Conservation (phyloP, 2,113 vertebrate genomes). For the Colossoma macropomum region DNA sequence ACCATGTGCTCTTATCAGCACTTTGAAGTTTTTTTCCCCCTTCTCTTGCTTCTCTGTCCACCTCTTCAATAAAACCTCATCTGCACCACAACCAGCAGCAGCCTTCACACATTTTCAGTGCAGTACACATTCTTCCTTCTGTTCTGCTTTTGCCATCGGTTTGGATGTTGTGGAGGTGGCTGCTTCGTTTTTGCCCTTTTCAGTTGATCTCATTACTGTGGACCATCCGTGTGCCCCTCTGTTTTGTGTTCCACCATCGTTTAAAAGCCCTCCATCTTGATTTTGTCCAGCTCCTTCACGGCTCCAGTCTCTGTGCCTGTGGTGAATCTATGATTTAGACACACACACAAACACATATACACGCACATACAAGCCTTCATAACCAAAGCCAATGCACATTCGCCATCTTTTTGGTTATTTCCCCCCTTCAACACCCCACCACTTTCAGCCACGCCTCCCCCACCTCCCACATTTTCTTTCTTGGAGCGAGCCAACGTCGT, state of each 20-base stretch:
- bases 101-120: constrained; percentile 25
- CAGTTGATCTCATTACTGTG: constrained; percentile 42
- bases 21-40: constrained; percentile 45
- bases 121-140: constrained; percentile 29
- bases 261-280: constrained; percentile 61
- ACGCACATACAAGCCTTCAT: constrained; percentile 68
- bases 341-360: constrained; percentile 40
- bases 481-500: constrained; percentile 63
- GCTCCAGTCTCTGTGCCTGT: constrained; percentile 69
- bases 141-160: constrained; percentile 46
- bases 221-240: constrained; percentile 50
- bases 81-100: constrained; percentile 35
- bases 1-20: constrained; percentile 43
- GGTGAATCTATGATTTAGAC: constrained; percentile 71
- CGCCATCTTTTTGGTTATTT: constrained; percentile 76
- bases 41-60: constrained; percentile 45
- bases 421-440: constrained; percentile 59
- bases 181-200: constrained; percentile 24
- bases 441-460: constrained; percentile 61
- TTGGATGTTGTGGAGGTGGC: constrained; percentile 22
- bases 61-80: constrained; percentile 44
- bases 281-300: constrained; percentile 59
- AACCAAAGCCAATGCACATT: constrained; percentile 71
- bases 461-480: constrained; percentile 58
- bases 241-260: constrained; percentile 36